Conservation (phyloP, 1,140 invertebrate species). For the Centruroides vittatus region DNA sequence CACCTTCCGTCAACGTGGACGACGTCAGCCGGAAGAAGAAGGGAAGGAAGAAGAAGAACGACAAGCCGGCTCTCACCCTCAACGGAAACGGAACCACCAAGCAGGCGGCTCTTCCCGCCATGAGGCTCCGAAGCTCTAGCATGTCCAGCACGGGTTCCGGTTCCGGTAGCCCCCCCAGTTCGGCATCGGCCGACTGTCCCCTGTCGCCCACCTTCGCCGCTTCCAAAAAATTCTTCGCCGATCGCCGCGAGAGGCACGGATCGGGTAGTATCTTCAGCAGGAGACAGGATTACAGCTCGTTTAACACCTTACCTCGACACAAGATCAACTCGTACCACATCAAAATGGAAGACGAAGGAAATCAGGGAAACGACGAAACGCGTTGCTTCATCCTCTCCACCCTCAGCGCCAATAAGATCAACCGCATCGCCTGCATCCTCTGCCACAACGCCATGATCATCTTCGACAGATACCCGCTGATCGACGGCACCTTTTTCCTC, state of each 20-base stretch:
- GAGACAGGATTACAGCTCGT: conserved; percentile 82
- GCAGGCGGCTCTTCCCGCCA: conserved; percentile 30
- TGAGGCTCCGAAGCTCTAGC: conserved; percentile 20
- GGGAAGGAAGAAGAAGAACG: conserved; percentile 37
- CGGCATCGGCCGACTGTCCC: conserved; percentile 14
- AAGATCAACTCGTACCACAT: conserved; percentile 98
- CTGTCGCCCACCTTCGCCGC: conserved; percentile 6
- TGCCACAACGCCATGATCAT: conserved; percentile 78
- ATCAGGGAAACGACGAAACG: conserved; percentile 93
- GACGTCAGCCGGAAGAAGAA: conserved; percentile 27
- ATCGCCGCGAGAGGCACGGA: conserved; percentile 11
- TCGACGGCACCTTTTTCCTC: conserved; percentile 94
- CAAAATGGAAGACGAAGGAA: conserved; percentile 96
- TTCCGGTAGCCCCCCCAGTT: conserved; percentile 20
- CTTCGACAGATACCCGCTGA: conserved; percentile 90
- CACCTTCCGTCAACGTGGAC: conserved; percentile 24
- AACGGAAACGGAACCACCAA: conserved; percentile 12
- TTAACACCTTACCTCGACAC: conserved; percentile 80
- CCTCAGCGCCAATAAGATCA: conserved; percentile 62
- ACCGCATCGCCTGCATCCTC: conserved; percentile 59
- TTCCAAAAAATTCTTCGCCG: not conserved
- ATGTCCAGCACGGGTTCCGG: conserved; percentile 24
- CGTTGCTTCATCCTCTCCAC: conserved; percentile 82
- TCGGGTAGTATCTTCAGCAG: conserved; percentile 55
- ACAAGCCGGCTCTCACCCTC: conserved; percentile 39